Base-by-base conservation (phyloP, 2,888 invertebrate species). In the Magallana nippona region DNA sequence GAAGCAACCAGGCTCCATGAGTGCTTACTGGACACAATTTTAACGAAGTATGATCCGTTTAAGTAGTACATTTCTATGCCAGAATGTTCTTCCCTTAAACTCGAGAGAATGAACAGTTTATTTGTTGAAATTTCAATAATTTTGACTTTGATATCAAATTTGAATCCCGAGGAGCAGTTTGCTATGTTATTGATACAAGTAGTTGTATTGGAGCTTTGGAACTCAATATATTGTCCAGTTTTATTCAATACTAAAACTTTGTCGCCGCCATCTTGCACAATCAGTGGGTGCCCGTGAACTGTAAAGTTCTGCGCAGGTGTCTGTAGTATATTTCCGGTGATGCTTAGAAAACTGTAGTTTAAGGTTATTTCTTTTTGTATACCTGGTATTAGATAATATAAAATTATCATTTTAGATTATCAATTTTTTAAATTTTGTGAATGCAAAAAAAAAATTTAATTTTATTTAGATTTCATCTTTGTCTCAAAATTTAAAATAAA, bases 211-310 rank as follows among this genome's bases (percentile, higher is more conserved):
- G 32, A 27, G n/a, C 81, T 82, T 2, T 83, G 82, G 8, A 89
- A 22, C 57, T 87, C 86, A 10, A 89, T 13, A 81, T 83, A 88
- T 55, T 87, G 84, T 8, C 85, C 85, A 2, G 44, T 84, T 11
- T 82, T 84, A 71, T 84, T 84, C n/a, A 89, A 78, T 15, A 84
- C 62, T 10, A 88, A 63, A 8, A 79, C 82, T 3, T 79, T 60
- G 27, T 83, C 62, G 32, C 63, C 22, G 63, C 60, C 62, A 27
- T 60, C 57, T 56, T 55, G 32, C n/a, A 83, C 81, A 15, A 88
- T 19, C 8, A n/a, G 19, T 1, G 86, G 82, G 55, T 79, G 79
- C 22, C 89, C 89, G 83, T 81, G 78, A 13, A 84, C 81, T 8
- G 83, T 82, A 0, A 89, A 32, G n/a, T 82, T 85, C 55, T 79